Evolutionary conservation across 2,888 invertebrate species (phyloP), one percentile per base, ranked within the genome.

Genomic region (Eupithecia tripunctaria): DNA sequence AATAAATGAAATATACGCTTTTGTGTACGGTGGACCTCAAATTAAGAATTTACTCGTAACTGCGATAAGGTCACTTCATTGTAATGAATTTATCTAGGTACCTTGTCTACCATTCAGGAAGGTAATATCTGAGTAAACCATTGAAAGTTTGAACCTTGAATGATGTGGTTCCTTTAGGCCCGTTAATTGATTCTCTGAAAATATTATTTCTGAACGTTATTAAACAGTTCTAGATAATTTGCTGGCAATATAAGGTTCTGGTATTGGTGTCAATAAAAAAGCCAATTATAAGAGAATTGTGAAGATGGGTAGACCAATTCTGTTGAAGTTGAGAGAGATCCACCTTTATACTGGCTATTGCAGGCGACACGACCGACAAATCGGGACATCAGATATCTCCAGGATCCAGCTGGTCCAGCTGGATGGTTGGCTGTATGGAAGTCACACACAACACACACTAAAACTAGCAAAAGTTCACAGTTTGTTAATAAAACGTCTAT

Each of bases 51-150:
- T 29, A 29, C 3, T n/a, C n/a, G 36, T 56, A 25, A 14, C 87
- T 86, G 82, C 80, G 80, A 72, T 38, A 76, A 92, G 90, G 91
- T 89, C 90, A 80, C 79, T 76, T 76, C 5, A 88, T 91, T 91
- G 89, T 90, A 83, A 82, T 85, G 80, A 84, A 88, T 88, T 88
- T 86, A 87, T 80, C 82, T 77, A 75, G 66, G 60, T 68, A 64
- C 51, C 51, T n/a, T n/a, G n/a, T n/a, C n/a, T 63, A 64, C 56
- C 56, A 25, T 25, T 56, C 72, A 85, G 84, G 84, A 86, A 85
- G 84, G 80, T 68, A 71, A 65, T 63, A 74, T 60, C 59, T 68
- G 68, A 74, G 56, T 63, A 56, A 56, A 56, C 75, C 74, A 78
- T 80, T 80, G 80, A 80, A 78, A 76, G 75, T 68, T 38, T 64